phyloP scores from a whole-genome alignment of 2,888 invertebrate species.

The Petrolisthes manimaculis region DNA sequence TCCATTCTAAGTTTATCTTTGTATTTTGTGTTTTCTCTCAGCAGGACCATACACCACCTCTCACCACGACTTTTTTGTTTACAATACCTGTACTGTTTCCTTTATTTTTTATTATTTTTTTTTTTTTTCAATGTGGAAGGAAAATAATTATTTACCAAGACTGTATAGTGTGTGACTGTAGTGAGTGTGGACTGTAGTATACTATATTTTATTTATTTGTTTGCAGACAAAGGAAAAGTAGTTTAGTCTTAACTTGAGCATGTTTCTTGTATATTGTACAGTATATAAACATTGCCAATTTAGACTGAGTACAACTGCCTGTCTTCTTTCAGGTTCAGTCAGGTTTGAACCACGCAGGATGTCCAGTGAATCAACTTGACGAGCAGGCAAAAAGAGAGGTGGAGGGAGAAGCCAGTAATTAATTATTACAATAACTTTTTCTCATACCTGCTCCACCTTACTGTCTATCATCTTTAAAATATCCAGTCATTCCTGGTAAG shows the following conservation, averaged over 20 bases:
- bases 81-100: too few species aligned
- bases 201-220: too few species aligned
- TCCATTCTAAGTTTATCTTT: too few species aligned
- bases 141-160: too few species aligned
- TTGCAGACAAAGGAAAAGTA: too few species aligned
- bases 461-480: neutral
- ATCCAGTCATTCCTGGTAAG: constrained; percentile 36
- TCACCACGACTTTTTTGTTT: too few species aligned
- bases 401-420: constrained; percentile 50
- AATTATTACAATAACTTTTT: constrained; percentile 24
- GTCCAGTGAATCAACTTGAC: constrained; percentile 3
- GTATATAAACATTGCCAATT: too few species aligned
- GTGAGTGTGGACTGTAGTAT: too few species aligned
- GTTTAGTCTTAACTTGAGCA: neutral
- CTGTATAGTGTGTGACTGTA: too few species aligned
- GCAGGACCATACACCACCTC: too few species aligned
- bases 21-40: too few species aligned
- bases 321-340: constrained; percentile 20
- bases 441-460: constrained; percentile 25
- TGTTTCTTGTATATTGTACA: neutral
- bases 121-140: neutral
- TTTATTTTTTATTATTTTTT: neutral
- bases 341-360: constrained; percentile 25
- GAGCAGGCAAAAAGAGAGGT: constrained; percentile 25
- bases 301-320: too few species aligned